A percentile compares a stretch with the other conserved stretches of the same genome.
phyloP scores from a whole-genome alignment of 2,888 invertebrate species.

The Eristalinus sepulchralis region DNA sequence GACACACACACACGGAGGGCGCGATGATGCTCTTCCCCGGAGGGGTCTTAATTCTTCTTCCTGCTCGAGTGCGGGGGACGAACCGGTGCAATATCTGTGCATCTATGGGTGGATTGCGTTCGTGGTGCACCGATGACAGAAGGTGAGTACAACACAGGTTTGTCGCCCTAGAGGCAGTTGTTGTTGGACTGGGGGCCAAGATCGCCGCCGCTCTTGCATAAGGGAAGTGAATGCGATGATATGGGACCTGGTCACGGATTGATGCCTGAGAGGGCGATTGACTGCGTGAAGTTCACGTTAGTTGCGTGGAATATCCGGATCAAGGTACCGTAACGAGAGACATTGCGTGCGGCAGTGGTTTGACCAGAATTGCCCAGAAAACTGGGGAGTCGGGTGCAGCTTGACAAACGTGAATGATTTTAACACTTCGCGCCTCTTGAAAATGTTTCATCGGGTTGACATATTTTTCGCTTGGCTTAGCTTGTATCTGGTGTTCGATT shows the following conservation, averaged over 20 bases:
- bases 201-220: background rate
- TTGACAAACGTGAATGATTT: too few relatives aligned
- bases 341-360: background rate
- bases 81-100: constrained; percentile 15
- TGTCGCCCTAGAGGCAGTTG: constrained; percentile 37
- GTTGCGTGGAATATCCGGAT: background rate
- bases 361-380: too few relatives aligned
- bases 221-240: background rate
- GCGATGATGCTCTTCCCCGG: background rate
- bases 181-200: background rate
- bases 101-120: constrained; percentile 26
- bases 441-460: too few relatives aligned
- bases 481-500: too few relatives aligned
- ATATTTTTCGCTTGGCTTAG: too few relatives aligned
- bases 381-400: background rate
- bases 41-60: constrained; percentile 18
- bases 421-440: too few relatives aligned
- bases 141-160: background rate
- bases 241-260: background rate
- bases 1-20: constrained; percentile 28
- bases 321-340: background rate
- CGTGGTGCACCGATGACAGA: constrained; percentile 5
- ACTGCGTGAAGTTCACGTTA: background rate
- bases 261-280: background rate
- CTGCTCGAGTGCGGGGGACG: constrained; percentile 20